Conservation (phyloP, 2,797 vertebrate genomes). For the Bradypus variegatus region DNA sequence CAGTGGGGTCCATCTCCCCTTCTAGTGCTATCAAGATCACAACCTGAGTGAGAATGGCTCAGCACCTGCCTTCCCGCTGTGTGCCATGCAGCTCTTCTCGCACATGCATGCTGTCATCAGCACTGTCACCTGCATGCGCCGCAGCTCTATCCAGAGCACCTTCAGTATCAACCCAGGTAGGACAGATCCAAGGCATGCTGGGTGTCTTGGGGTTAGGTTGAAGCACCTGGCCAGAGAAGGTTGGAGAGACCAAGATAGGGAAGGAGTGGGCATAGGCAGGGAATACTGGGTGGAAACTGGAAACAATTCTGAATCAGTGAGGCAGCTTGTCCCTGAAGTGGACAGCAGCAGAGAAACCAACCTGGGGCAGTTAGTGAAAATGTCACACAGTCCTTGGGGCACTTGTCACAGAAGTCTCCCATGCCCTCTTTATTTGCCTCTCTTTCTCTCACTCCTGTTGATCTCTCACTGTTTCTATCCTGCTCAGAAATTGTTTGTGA, state of each 20-base stretch:
- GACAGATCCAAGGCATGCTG: neutral
- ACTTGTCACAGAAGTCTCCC: neutral
- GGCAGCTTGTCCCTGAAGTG: neutral
- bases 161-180: constrained; percentile 90
- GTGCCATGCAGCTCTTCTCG: constrained; percentile 93
- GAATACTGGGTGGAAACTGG: neutral
- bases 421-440: neutral
- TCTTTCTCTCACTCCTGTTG: neutral
- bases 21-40: constrained; percentile 84
- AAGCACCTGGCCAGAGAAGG: too few species aligned
- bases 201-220: rapidly evolving
- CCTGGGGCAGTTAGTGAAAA: neutral
- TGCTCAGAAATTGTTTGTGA: constrained; percentile 86
- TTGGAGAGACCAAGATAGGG: neutral
- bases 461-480: constrained; percentile 9
- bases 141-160: constrained; percentile 82
- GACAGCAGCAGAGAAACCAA: neutral
- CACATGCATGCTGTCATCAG: constrained; percentile 93
- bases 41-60: constrained; percentile 77
- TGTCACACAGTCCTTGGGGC: neutral
- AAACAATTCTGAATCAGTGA: neutral
- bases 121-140: constrained; percentile 93
- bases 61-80: constrained; percentile 82
- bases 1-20: neutral
- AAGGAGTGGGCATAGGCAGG: neutral